Evolutionary conservation across 2,797 vertebrate genomes (phyloP).

Genomic region (Pseudochirops corinnae): DNA sequence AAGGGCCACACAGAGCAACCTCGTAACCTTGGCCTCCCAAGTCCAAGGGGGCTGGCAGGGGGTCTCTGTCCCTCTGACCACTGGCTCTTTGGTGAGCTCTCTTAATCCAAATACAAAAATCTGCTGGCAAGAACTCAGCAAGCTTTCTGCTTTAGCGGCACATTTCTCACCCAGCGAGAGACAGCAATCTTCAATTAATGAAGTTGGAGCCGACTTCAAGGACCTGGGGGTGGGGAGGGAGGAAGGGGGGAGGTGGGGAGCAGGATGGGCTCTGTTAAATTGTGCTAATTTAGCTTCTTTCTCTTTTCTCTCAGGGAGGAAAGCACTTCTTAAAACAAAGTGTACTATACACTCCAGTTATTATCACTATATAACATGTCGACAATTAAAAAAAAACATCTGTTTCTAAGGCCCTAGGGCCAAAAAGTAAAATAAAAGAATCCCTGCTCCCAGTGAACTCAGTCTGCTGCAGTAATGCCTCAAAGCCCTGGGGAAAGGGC

Average conservation of each 20-base stretch:
- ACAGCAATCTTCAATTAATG: neutral
- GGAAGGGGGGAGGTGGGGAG: neutral
- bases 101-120: neutral
- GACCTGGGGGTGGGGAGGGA: neutral
- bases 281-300: neutral
- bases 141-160: conserved; percentile 45
- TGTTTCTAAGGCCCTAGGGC: conserved; percentile 1
- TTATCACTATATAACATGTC: neutral
- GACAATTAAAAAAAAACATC: neutral
- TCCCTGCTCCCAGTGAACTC: neutral
- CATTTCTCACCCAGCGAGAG: conserved; percentile 47
- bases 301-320: neutral
- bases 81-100: neutral
- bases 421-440: neutral
- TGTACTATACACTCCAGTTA: neutral
- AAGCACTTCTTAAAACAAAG: neutral
- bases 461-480: neutral
- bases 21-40: neutral
- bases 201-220: neutral
- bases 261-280: too few relatives aligned
- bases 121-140: conserved; percentile 4
- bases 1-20: neutral
- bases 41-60: neutral
- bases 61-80: neutral
- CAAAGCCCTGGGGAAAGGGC: neutral